phyloP scores from a whole-genome alignment of 2,888 invertebrate species.

The Pedicia rivosa region DNA sequence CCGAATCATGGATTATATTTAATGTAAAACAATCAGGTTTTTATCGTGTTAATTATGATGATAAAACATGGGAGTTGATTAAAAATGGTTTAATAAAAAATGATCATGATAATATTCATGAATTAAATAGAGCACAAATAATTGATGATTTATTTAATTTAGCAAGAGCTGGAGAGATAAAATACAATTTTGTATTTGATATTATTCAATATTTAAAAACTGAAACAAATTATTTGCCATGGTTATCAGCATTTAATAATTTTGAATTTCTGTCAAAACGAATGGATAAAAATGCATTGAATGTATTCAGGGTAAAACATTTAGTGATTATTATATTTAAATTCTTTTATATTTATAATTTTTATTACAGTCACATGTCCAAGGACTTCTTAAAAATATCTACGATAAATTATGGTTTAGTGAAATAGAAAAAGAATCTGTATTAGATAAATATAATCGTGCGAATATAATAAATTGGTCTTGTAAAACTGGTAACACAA shows the following conservation, averaged over 20 bases:
- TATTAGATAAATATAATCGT: conserved; percentile 41
- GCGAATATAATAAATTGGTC: conserved; percentile 42
- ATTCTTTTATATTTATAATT: background rate
- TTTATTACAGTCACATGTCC: conserved; percentile 31
- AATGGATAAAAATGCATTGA: background rate
- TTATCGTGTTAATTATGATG: conserved; percentile 51
- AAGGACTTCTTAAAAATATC: conserved; percentile 30
- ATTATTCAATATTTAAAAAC: conserved; percentile 49
- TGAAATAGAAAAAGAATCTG: conserved; percentile 29
- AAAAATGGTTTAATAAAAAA: conserved; percentile 30
- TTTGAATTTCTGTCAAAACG: conserved; percentile 26
- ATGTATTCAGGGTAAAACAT: conserved; percentile 11
- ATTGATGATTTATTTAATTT: conserved; percentile 66
- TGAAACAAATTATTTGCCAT: conserved; percentile 61
- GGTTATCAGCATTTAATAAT: conserved; percentile 46
- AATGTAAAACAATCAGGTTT: conserved; percentile 45
- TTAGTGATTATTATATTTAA: background rate
- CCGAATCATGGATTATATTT: conserved; percentile 38
- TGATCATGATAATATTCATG: conserved; percentile 36
- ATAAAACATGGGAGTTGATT: conserved; percentile 37
- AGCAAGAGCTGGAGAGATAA: conserved; percentile 46
- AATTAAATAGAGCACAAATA: conserved; percentile 57
- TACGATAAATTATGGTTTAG: conserved; percentile 35
- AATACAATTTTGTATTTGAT: conserved; percentile 44
- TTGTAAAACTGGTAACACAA: conserved; percentile 41